Percentiles rank a stretch among this genome's conserved stretches.
phyloP scores from a whole-genome alignment of 2,113 vertebrate genomes.

The Ia io region DNA sequence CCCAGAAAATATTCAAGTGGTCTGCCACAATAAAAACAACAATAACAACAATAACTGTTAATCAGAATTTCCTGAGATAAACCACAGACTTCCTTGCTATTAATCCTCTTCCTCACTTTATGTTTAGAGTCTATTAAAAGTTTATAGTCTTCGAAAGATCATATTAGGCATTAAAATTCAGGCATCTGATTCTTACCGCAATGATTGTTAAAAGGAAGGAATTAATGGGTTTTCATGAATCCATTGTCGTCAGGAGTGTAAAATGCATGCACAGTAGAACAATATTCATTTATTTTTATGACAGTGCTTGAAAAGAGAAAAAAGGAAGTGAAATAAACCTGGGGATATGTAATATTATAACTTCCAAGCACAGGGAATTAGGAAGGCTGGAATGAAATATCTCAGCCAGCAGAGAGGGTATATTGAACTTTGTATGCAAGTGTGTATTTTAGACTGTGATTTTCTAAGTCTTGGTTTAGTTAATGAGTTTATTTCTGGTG shows the following conservation, averaged over 20 bases:
- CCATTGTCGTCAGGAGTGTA: slow-evolving; percentile 70
- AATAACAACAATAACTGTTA: slow-evolving; percentile 68
- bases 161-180: slow-evolving; percentile 80
- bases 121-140: slow-evolving; percentile 80
- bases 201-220: slow-evolving; percentile 69
- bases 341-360: slow-evolving; percentile 54
- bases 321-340: slow-evolving; percentile 74
- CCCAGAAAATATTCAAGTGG: slow-evolving; percentile 79
- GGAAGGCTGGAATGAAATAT: slow-evolving; percentile 46
- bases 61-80: slow-evolving; percentile 86
- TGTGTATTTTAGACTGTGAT: background rate
- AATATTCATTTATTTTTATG: slow-evolving; percentile 74
- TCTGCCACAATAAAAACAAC: slow-evolving; percentile 71
- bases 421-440: background rate
- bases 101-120: slow-evolving; percentile 74
- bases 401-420: background rate
- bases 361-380: slow-evolving; percentile 60
- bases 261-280: slow-evolving; percentile 73
- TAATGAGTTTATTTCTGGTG: background rate
- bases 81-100: slow-evolving; percentile 74
- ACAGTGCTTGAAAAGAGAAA: slow-evolving; percentile 65
- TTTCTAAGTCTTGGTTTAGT: background rate
- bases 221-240: slow-evolving; percentile 72
- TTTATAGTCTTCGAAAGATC: slow-evolving; percentile 81
- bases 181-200: slow-evolving; percentile 69